phyloP scores from a whole-genome alignment of 2,113 vertebrate species.

The Hippocampus comes region DNA sequence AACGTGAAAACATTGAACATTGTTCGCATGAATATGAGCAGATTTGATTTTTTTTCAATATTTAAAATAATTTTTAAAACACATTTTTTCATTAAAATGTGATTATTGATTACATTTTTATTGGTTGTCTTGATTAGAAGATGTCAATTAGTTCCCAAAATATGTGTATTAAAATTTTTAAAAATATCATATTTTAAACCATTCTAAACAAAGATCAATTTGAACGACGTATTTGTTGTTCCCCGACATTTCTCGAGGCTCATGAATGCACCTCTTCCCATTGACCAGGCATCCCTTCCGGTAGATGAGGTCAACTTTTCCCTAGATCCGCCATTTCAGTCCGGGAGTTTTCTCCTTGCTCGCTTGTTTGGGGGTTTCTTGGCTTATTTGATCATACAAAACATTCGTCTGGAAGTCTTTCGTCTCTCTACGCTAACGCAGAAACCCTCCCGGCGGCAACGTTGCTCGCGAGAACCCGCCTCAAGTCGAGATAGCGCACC shows the following conservation, averaged over 20 bases:
- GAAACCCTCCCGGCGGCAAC: constrained; percentile 1
- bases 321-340: constrained; percentile 86
- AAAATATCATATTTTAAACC: neutral
- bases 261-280: constrained; percentile 3
- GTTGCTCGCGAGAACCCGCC: neutral
- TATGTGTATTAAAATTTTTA: too few species aligned
- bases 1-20: too few species aligned
- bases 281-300: constrained; percentile 76
- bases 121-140: too few species aligned
- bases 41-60: too few species aligned
- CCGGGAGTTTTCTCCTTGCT: constrained; percentile 76
- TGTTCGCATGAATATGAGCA: too few species aligned
- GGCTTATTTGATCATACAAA: constrained; percentile 1
- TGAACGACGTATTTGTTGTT: neutral
- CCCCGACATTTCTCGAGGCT: neutral
- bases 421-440: constrained; percentile 6
- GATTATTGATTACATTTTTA: too few species aligned
- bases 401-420: neutral
- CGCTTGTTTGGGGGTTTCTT: constrained; percentile 47
- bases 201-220: neutral
- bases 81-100: too few species aligned
- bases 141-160: too few species aligned
- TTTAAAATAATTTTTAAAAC: too few species aligned
- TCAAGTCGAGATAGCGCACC: neutral
- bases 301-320: constrained; percentile 80